Conservation (phyloP, 2,113 vertebrate genomes). For the Semicossyphus pulcher region DNA sequence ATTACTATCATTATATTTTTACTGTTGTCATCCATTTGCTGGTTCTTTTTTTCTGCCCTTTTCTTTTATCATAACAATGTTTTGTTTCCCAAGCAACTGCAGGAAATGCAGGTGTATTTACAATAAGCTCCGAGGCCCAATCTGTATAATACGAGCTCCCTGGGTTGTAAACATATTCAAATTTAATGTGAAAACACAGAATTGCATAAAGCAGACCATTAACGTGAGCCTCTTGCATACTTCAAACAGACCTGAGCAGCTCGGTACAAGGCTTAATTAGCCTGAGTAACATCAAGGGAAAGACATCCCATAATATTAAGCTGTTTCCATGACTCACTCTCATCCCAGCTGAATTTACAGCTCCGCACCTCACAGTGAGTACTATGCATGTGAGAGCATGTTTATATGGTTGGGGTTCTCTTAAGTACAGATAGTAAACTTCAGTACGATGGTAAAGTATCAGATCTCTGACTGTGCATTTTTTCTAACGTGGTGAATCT, state of each 20-base stretch:
- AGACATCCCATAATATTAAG: constrained; percentile 61
- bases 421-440: constrained; percentile 12
- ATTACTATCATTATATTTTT: neutral
- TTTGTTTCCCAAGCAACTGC: neutral
- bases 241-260: constrained; percentile 68
- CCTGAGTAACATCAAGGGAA: constrained; percentile 70
- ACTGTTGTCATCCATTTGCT: neutral
- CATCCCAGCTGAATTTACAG: constrained; percentile 61
- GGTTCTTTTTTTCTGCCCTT: no score
- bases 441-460: neutral
- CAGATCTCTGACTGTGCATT: neutral
- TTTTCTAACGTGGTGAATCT: constrained; percentile 28
- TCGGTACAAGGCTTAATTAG: constrained; percentile 69
- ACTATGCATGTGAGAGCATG: neutral
- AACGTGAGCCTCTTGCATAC: constrained; percentile 47
- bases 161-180: constrained; percentile 55
- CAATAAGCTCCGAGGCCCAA: neutral
- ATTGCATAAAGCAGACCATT: constrained; percentile 36
- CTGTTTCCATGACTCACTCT: constrained; percentile 66
- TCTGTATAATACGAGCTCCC: constrained; percentile 29
- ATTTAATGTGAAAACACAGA: constrained; percentile 52
- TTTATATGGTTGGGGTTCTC: neutral
- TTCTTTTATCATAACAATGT: no score
- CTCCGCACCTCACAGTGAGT: constrained; percentile 32
- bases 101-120: constrained; percentile 9